Evolutionary conservation across 2,888 invertebrate species (phyloP).

Genomic region (Adineta ricciae): DNA sequence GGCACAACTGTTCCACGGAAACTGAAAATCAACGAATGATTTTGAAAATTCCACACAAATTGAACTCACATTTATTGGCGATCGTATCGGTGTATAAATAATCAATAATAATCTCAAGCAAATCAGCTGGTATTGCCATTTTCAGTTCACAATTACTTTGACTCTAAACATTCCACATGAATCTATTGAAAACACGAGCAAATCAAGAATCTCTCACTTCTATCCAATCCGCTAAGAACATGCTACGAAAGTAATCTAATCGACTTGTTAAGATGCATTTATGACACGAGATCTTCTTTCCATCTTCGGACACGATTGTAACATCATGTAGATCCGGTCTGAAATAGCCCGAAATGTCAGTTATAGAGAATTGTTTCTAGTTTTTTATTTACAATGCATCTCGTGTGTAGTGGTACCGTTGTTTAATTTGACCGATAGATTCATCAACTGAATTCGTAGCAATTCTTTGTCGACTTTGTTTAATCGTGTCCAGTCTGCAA

Average conservation of each 20-base stretch:
- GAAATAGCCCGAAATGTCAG: not conserved
- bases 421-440: not conserved
- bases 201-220: conserved; percentile 54
- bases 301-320: conserved; percentile 42
- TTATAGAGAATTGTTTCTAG: not conserved
- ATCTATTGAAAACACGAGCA: not conserved
- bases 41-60: not conserved
- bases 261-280: conserved; percentile 69
- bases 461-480: conserved; percentile 6
- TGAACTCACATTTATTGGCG: conserved; percentile 43
- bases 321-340: conserved; percentile 35
- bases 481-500: not conserved
- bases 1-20: conserved; percentile 38
- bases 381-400: not conserved
- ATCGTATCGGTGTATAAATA: conserved; percentile 66
- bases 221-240: conserved; percentile 70
- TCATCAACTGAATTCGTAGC: not conserved
- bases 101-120: conserved; percentile 62
- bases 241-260: conserved; percentile 72
- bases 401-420: not conserved
- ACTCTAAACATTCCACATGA: conserved; percentile 51
- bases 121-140: conserved; percentile 58
- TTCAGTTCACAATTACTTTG: conserved; percentile 53
- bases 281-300: conserved; percentile 57
- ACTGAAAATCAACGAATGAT: not conserved